phyloP scores from a whole-genome alignment of 2,888 invertebrate genomes.

The Chaetoderma sp. region DNA sequence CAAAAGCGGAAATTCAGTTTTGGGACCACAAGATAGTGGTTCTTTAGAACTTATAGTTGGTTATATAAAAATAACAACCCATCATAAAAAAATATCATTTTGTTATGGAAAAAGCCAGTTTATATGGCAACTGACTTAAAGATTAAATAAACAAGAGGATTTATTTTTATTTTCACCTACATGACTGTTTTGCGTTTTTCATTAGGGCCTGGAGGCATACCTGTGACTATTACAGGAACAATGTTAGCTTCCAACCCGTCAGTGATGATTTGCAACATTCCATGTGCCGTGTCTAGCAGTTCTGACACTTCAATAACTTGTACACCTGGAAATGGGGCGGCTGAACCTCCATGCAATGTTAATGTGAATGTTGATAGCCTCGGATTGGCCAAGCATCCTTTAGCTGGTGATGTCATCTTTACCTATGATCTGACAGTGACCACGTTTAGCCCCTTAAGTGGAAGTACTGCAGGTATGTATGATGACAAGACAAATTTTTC shows the following conservation, averaged over 20 bases:
- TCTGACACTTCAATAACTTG: conserved; percentile 30
- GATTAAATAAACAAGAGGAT: no score
- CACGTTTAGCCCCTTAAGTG: conserved; percentile 35
- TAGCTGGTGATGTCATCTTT: conserved; percentile 31
- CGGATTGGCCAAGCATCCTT: conserved; percentile 25
- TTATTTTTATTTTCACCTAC: no score
- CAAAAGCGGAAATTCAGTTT: no score
- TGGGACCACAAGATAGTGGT: no score
- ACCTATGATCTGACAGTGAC: conserved; percentile 37
- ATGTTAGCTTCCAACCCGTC: conserved; percentile 29
- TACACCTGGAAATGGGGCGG: conserved; percentile 24
- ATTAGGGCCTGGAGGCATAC: no score
- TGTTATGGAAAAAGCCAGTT: no score
- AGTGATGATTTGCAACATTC: conserved; percentile 33
- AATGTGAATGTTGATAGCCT: conserved; percentile 28
- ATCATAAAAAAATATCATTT: no score
- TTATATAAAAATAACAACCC: no score
- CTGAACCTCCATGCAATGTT: conserved; percentile 28
- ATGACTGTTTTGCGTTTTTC: no score
- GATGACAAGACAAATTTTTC: background rate
- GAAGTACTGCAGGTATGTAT: conserved; percentile 45
- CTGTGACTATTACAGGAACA: conserved; percentile 35
- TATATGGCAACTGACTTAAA: no score
- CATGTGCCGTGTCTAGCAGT: conserved; percentile 26
- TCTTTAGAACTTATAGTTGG: no score